These are phyloP conservation scores for Enteromius viviparus DNA, from an alignment of 2,797 vertebrate genomes.

Conservation along the genomic window DNA sequence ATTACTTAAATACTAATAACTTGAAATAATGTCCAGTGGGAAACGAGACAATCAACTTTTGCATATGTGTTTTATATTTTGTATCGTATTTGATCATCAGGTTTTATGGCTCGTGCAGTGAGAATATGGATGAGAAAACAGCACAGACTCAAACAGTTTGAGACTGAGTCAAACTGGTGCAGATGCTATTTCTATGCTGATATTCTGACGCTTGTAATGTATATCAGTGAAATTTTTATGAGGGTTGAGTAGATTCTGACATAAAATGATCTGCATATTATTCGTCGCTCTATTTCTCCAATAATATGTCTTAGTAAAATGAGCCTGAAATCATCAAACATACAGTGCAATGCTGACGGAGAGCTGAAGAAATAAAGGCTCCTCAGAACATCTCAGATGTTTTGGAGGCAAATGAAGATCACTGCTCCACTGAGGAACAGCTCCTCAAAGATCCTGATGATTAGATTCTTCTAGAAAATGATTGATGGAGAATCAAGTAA, in stretches of 20 bases:
- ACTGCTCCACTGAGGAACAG: too few relatives aligned
- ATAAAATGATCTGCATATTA: not conserved
- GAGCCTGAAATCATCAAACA: not conserved
- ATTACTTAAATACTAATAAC: not conserved
- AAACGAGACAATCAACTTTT: not conserved
- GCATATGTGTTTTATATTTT: not conserved
- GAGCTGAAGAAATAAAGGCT: not conserved
- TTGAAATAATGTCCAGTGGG: not conserved
- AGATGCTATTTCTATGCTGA: not conserved
- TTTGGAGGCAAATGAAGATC: too few relatives aligned
- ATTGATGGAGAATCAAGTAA: constrained; percentile 1
- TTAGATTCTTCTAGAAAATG: not conserved
- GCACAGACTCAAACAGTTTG: not conserved
- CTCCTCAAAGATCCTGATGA: not conserved
- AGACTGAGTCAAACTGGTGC: not conserved
- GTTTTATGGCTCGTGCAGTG: not conserved
- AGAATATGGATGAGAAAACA: not conserved
- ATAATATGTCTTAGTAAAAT: not conserved
- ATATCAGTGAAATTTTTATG: not conserved
- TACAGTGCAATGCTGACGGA: not conserved
- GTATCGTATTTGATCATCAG: not conserved
- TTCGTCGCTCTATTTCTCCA: not conserved
- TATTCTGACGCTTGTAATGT: not conserved
- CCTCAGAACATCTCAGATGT: not conserved
- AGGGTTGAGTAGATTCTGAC: not conserved